Evolutionary conservation across 2,797 vertebrate genomes (phyloP), one percentile per base, ranked within the genome.

Genomic region (Semotilus atromaculatus): DNA sequence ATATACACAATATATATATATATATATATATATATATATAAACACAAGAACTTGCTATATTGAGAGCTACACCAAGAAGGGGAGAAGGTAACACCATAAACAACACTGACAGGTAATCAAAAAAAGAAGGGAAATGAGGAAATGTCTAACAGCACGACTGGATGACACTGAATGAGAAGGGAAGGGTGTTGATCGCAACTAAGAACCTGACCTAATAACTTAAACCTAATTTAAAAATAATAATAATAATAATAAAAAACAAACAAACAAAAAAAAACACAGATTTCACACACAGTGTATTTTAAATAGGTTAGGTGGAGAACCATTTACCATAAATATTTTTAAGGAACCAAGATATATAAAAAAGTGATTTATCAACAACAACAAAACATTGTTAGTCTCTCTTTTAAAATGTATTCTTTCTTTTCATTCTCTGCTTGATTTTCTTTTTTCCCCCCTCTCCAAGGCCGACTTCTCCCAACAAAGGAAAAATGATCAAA

Each of bases 241-340:
- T 94, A 90, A 95, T 93, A 93, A 92, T 92, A 94, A 40, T 10
- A n/a, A 70, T 1, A 45, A 16, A 14, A 60, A 43, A 26, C 5
- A 95, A 93, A 93, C 94, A 93, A 92, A 92, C 90, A n/a, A 94
- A 94, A 94, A 95, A 94, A 48, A 48, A 48, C 45, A 16, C 92
- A 94, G 91, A 94, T 93, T 94, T 94, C 94, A 95, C 93, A 90
- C 93, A 95, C 94, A 94, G 94, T 96, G 94, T 93, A 95, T 95
- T 93, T 95, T 95, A 95, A 95, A 95, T 95, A 95, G 92, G 93
- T 94, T 92, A 95, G 92, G 91, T 94, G 93, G 94, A 94, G 93
- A 94, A 94, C 92, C 92, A 94, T 95, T 95, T 94, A 95, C 94
- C 93, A 96, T 95, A 95, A 95, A 95, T 95, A 95, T 94, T 94